Conservation (phyloP, 2,113 vertebrate genomes). For the Octodon degus region DNA sequence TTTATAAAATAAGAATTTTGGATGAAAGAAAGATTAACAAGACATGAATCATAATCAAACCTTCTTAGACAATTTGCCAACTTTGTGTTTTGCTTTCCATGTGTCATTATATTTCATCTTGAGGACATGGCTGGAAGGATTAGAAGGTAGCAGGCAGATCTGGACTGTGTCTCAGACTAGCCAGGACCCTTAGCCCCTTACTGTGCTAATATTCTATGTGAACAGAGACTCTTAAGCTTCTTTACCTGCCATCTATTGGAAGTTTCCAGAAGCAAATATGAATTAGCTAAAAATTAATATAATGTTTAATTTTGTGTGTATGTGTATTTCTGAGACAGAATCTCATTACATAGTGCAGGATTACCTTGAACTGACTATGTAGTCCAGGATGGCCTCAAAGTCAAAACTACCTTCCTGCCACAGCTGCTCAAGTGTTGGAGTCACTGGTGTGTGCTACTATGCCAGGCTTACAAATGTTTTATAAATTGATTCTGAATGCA, state of each 20-base stretch:
- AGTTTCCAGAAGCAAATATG: background rate
- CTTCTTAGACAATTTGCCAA: background rate
- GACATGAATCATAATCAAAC: background rate
- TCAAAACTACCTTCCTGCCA: background rate
- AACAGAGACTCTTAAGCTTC: background rate
- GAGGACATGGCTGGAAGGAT: background rate
- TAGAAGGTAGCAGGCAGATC: background rate
- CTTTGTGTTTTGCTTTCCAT: background rate
- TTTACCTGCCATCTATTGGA: background rate
- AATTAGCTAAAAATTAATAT: background rate
- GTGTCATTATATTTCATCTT: background rate
- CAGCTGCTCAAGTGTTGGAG: background rate
- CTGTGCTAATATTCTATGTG: too few species aligned
- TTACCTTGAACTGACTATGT: background rate
- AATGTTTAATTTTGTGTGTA: background rate
- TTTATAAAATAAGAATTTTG: slow-evolving; percentile 26
- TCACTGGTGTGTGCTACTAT: background rate
- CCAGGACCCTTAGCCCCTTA: background rate
- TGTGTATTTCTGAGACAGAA: background rate
- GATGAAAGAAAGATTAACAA: background rate
- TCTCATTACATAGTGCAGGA: background rate
- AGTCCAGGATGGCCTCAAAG: background rate
- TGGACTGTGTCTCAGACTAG: background rate
- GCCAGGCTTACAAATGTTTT: background rate
- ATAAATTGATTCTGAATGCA: background rate